A percentile compares a stretch with the other conserved stretches of the same genome.
phyloP scores from a whole-genome alignment of 2,888 invertebrate species.

The Cataglyphis albicans region DNA sequence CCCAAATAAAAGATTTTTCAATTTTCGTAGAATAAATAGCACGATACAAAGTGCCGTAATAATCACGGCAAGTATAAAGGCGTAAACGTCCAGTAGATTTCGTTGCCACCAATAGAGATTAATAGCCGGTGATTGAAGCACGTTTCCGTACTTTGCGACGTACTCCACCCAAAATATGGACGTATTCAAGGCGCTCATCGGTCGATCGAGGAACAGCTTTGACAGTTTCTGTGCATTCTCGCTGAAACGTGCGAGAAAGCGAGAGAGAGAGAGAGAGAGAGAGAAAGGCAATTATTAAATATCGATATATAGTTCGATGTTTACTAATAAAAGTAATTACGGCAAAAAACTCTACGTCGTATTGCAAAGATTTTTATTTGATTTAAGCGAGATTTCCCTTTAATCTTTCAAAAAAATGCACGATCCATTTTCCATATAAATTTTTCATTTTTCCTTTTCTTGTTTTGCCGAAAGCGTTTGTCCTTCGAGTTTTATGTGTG shows the following conservation, averaged over 20 bases:
- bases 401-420: background rate
- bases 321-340: background rate
- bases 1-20: slow-evolving; percentile 36
- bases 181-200: slow-evolving; percentile 69
- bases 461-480: background rate
- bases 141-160: slow-evolving; percentile 70
- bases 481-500: slow-evolving; percentile 6
- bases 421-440: background rate
- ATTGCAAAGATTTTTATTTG: background rate
- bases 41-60: background rate
- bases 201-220: slow-evolving; percentile 71
- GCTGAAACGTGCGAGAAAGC: slow-evolving; percentile 63
- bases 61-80: slow-evolving; percentile 80
- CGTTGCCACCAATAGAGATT: slow-evolving; percentile 84
- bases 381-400: background rate
- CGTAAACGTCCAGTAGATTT: slow-evolving; percentile 87
- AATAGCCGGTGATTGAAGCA: slow-evolving; percentile 77
- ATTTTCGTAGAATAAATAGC: slow-evolving; percentile 9
- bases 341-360: background rate
- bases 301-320: slow-evolving; percentile 2
- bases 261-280: background rate
- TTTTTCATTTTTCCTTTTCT: slow-evolving; percentile 6
- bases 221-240: slow-evolving; percentile 68
- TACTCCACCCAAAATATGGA: slow-evolving; percentile 78
- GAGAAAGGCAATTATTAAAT: background rate